A percentile compares a stretch with the other conserved stretches of the same genome.
Evolutionary conservation across 2,797 vertebrate species (phyloP).

Genomic region (Rhinatrema bivittatum): DNA sequence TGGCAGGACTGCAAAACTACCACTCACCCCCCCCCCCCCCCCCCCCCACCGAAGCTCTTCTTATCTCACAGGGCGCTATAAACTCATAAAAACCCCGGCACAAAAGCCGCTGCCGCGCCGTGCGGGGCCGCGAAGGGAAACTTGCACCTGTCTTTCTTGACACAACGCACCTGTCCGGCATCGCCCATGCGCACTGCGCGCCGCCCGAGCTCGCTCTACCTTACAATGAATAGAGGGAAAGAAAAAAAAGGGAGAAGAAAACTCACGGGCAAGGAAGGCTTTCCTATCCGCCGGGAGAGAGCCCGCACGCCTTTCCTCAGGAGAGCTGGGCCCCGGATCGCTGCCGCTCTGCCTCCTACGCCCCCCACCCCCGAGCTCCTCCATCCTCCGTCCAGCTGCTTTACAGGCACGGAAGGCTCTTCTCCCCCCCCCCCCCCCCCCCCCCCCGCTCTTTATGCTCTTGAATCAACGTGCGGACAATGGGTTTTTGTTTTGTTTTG

Average conservation of each 20-base stretch:
- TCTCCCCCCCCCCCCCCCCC: constrained; percentile 3
- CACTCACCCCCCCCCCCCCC: too few species aligned
- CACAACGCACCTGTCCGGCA: constrained; percentile 78
- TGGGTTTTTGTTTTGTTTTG: too few species aligned
- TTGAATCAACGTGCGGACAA: too few species aligned
- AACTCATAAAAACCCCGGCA: constrained; percentile 47
- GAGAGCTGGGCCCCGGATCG: too few species aligned
- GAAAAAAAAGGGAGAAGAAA: neutral
- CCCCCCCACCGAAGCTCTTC: too few species aligned
- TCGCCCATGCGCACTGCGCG: constrained; percentile 65
- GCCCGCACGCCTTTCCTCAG: too few species aligned
- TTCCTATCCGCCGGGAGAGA: too few species aligned
- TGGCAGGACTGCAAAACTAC: too few species aligned
- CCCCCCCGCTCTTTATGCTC: neutral
- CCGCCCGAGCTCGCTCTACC: constrained; percentile 23
- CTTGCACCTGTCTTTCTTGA: constrained; percentile 80
- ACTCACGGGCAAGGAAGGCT: too few species aligned
- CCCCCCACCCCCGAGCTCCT: neutral
- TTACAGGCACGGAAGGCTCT: too few species aligned
- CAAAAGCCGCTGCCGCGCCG: constrained; percentile 46
- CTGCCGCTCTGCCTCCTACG: too few species aligned
- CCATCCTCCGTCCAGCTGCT: neutral
- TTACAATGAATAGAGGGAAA: constrained; percentile 8
- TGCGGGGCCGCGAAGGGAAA: constrained; percentile 64
- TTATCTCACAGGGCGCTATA: constrained; percentile 40